These are phyloP conservation scores for Tricholaema leucomelas DNA, from an alignment of 2,113 vertebrate species.

Conservation along the genomic window DNA sequence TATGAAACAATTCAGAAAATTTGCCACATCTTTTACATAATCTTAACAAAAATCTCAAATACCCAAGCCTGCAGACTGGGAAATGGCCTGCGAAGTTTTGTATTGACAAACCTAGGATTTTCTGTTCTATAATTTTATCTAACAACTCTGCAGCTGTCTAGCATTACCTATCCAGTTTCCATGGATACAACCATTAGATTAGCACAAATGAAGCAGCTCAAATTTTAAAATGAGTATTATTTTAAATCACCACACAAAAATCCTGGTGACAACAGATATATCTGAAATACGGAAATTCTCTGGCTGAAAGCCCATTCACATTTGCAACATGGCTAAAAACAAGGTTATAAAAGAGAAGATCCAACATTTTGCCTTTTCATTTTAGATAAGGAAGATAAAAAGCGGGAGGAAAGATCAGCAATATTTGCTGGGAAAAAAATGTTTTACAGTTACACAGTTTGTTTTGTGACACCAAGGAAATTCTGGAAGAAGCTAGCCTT, in stretches of 20 bases:
- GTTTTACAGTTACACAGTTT: neutral
- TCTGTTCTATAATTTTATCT: too few relatives aligned
- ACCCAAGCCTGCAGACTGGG: neutral
- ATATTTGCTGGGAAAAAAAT: neutral
- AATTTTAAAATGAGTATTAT: slow-evolving; percentile 25
- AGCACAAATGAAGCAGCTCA: slow-evolving; percentile 20
- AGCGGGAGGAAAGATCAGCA: neutral
- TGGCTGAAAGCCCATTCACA: neutral
- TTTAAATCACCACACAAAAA: slow-evolving; percentile 26
- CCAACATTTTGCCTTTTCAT: neutral
- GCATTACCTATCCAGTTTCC: slow-evolving; percentile 52
- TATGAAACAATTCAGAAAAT: neutral
- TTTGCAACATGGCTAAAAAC: neutral
- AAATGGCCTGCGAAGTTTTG: neutral
- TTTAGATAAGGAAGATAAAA: neutral
- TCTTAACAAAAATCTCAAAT: neutral
- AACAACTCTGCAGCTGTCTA: slow-evolving; percentile 1
- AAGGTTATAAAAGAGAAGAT: neutral
- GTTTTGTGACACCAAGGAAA: neutral
- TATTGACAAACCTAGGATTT: neutral
- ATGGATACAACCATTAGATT: slow-evolving; percentile 52
- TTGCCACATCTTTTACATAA: neutral
- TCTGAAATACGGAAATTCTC: neutral
- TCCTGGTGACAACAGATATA: neutral
- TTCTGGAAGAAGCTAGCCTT: neutral